A percentile compares a stretch with the other conserved stretches of the same genome.
These are phyloP conservation scores for Poecilia velifera DNA, from an alignment of 2,797 vertebrate species.

Conservation along the genomic window DNA sequence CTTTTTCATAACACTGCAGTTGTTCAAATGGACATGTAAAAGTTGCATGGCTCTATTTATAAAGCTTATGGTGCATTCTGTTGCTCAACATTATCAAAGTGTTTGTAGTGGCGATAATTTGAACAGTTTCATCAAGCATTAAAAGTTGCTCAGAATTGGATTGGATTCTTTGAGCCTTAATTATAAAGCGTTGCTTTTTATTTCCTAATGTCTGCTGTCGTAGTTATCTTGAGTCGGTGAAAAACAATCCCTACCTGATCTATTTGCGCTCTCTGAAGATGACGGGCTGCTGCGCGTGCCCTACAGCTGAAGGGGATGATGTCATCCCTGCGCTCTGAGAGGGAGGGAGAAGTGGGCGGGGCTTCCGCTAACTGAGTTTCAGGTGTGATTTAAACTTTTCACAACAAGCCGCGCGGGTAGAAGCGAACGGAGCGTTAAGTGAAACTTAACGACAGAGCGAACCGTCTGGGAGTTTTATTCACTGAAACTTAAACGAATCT, in stretches of 20 bases:
- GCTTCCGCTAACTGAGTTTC: constrained; percentile 52
- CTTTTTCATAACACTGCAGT: not conserved
- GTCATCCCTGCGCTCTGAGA: constrained; percentile 53
- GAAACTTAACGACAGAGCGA: not conserved
- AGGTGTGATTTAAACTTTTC: constrained; percentile 74
- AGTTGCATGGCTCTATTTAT: not conserved
- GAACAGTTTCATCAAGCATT: not conserved
- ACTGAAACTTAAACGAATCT: not conserved
- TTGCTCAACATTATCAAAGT: not conserved
- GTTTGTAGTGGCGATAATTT: not conserved
- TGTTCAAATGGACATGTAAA: not conserved
- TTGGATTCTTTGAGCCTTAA: not conserved
- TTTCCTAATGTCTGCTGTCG: not conserved
- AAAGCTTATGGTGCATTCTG: not conserved
- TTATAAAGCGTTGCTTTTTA: not conserved
- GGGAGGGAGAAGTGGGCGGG: constrained; percentile 38
- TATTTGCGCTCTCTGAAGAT: constrained; percentile 7
- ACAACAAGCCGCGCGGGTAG: constrained; percentile 58
- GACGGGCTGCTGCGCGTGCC: constrained; percentile 42
- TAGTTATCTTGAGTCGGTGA: not conserved
- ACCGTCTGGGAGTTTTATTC: not conserved
- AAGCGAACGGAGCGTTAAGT: not conserved
- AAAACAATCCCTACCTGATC: constrained; percentile 2
- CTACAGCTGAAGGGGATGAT: constrained; percentile 57
- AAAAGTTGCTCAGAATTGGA: not conserved